Evolutionary conservation across 2,113 vertebrate species (phyloP).

Genomic region (Mixornis gularis): DNA sequence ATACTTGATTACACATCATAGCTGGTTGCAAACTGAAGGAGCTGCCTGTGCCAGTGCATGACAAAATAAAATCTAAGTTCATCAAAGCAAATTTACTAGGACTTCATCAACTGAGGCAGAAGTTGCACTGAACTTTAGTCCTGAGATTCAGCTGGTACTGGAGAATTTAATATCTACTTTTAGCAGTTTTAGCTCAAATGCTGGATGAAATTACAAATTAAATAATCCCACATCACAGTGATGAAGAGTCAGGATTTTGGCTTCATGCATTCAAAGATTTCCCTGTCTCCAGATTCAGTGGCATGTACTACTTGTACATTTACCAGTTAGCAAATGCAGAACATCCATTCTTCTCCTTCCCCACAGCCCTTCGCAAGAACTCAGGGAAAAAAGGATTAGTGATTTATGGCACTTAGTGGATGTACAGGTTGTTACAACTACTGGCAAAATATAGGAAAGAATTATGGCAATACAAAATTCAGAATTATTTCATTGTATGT

Average conservation of each 20-base stretch:
- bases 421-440: background rate
- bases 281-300: background rate
- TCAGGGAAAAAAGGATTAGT: background rate
- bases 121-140: background rate
- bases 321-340: background rate
- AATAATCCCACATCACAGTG: background rate
- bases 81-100: background rate
- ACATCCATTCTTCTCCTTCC: background rate
- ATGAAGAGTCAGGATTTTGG: background rate
- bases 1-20: background rate
- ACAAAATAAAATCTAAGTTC: background rate
- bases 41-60: background rate
- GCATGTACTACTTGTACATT: accelerated
- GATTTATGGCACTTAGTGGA: background rate
- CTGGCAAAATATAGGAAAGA: background rate
- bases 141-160: background rate
- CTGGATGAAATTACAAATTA: background rate
- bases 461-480: background rate
- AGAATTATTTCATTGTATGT: background rate
- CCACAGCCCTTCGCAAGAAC: background rate
- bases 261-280: background rate
- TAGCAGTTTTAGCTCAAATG: background rate
- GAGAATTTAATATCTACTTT: background rate
- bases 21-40: background rate
- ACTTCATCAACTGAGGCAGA: background rate